Percentiles rank a stretch among this genome's conserved stretches.
Evolutionary conservation across 2,888 invertebrate genomes (phyloP).

Genomic region (Andrena dorsata): DNA sequence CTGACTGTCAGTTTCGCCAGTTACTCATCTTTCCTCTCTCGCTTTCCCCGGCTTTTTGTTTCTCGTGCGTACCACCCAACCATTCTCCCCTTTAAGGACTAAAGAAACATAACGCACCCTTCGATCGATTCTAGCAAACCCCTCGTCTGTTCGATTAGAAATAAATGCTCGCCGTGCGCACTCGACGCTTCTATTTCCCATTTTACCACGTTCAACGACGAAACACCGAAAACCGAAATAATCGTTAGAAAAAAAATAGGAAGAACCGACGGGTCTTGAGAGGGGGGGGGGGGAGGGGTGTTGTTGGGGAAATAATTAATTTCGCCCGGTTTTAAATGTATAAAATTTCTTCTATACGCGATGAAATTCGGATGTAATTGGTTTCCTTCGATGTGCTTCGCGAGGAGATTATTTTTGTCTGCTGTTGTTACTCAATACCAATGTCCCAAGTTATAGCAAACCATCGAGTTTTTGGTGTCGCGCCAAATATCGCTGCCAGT

Average conservation of each 20-base stretch:
- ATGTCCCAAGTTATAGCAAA: slow-evolving; percentile 57
- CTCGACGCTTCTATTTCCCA: too few relatives aligned
- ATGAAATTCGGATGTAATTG: slow-evolving; percentile 36
- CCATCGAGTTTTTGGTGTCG: slow-evolving; percentile 43
- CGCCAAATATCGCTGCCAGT: slow-evolving; percentile 50
- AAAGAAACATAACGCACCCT: background rate
- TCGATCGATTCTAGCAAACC: background rate
- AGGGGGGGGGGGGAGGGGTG: too few relatives aligned
- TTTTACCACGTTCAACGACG: too few relatives aligned
- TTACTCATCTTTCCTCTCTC: background rate
- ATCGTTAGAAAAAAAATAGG: too few relatives aligned
- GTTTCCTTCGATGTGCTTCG: slow-evolving; percentile 26
- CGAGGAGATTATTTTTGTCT: slow-evolving; percentile 55
- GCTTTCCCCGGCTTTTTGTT: background rate
- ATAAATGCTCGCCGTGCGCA: too few relatives aligned
- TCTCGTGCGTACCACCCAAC: background rate
- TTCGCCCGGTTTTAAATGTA: background rate
- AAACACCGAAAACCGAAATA: too few relatives aligned
- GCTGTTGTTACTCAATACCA: slow-evolving; percentile 51
- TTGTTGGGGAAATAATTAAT: background rate
- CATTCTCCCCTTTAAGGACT: background rate
- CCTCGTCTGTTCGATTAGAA: background rate
- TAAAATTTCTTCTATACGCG: slow-evolving; percentile 5
- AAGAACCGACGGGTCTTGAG: too few relatives aligned
- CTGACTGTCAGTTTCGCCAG: slow-evolving; percentile 7